Evolutionary conservation across 2,797 vertebrate species (phyloP).

Genomic region (Enteromius anoplus): DNA sequence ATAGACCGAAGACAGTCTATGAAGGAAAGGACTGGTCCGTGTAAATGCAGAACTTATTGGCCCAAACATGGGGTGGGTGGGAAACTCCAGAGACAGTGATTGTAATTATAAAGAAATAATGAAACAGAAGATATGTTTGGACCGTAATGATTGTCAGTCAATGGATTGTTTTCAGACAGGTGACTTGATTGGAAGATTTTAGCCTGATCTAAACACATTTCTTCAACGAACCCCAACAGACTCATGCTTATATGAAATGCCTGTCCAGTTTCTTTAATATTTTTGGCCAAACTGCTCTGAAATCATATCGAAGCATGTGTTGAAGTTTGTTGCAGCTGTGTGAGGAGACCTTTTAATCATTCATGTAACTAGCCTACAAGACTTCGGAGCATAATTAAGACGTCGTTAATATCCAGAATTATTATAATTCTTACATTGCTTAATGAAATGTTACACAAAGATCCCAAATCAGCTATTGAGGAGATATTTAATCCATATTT

Average conservation of each 20-base stretch:
- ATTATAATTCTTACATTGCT: slow-evolving; percentile 28
- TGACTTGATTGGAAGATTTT: slow-evolving; percentile 64
- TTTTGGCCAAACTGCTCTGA: not conserved
- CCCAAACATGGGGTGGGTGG: slow-evolving; percentile 49
- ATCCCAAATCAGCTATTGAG: slow-evolving; percentile 25
- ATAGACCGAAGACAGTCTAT: slow-evolving; percentile 53
- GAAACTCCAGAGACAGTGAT: slow-evolving; percentile 60
- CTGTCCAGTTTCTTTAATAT: not conserved
- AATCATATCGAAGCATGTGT: not conserved
- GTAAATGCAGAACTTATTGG: slow-evolving; percentile 57
- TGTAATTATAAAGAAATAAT: slow-evolving; percentile 71
- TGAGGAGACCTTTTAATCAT: slow-evolving; percentile 28
- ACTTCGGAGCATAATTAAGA: slow-evolving; percentile 24
- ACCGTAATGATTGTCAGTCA: slow-evolving; percentile 58
- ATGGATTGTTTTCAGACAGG: slow-evolving; percentile 63
- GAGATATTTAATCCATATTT: slow-evolving; percentile 25
- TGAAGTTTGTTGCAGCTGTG: slow-evolving; percentile 38
- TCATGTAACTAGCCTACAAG: slow-evolving; percentile 18
- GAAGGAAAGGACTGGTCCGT: slow-evolving; percentile 67
- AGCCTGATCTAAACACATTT: slow-evolving; percentile 16
- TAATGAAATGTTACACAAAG: not conserved
- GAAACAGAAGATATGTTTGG: slow-evolving; percentile 60
- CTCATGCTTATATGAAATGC: not conserved
- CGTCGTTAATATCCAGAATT: slow-evolving; percentile 22
- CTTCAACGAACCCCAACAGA: slow-evolving; percentile 22